These are phyloP conservation scores for Catagonus wagneri DNA, from an alignment of 2,113 vertebrate genomes.

Conservation along the genomic window DNA sequence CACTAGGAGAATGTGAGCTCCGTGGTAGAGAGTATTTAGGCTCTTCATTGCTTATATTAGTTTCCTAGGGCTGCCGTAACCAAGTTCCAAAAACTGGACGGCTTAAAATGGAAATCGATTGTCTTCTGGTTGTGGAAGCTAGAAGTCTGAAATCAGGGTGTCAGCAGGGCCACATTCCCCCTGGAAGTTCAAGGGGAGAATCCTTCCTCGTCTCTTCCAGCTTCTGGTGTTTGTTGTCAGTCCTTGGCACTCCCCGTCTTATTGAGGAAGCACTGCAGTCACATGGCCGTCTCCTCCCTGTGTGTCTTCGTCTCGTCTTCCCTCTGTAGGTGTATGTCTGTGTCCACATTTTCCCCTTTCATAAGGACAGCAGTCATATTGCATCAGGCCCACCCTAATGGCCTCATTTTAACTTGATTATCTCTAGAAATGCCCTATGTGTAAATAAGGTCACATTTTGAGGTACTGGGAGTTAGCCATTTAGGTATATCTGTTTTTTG, in stretches of 20 bases:
- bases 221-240: background rate
- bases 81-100: background rate
- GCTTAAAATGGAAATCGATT: background rate
- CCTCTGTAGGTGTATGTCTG: background rate
- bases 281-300: background rate
- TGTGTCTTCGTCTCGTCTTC: background rate
- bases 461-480: background rate
- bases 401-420: background rate
- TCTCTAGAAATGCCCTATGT: background rate
- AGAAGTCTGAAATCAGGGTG: background rate
- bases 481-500: background rate
- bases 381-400: background rate
- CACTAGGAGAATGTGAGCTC: background rate
- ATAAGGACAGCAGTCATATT: background rate
- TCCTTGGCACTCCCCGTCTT: background rate
- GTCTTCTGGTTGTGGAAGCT: background rate
- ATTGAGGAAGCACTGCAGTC: rapidly evolving
- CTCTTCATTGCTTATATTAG: background rate
- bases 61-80: background rate
- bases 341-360: background rate
- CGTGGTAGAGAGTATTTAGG: background rate
- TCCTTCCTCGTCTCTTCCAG: background rate
- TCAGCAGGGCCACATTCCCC: background rate
- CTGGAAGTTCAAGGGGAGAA: background rate
- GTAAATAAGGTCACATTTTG: background rate